Conservation (phyloP, 1,140 invertebrate genomes). For the Drosophila pandora region DNA sequence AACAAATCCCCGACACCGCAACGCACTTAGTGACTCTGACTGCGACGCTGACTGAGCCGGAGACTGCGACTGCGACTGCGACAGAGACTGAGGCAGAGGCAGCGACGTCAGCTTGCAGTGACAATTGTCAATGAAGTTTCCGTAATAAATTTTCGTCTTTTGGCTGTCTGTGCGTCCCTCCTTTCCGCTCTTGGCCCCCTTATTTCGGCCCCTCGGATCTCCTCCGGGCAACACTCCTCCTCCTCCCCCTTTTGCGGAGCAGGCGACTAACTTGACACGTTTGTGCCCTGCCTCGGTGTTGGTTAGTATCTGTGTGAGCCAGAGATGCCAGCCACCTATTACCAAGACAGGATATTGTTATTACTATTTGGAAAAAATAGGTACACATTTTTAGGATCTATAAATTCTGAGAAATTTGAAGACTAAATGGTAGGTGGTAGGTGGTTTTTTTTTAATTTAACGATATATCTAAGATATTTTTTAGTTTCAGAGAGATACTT, state of each 20-base stretch:
- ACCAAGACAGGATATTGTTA: conserved; percentile 7
- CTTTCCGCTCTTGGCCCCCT: background rate
- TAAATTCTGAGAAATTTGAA: background rate
- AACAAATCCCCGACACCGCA: conserved; percentile 78
- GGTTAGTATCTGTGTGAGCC: conserved; percentile 3
- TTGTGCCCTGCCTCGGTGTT: conserved; percentile 23
- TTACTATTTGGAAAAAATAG: too few relatives aligned
- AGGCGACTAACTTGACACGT: conserved; percentile 59
- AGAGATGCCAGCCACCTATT: conserved; percentile 15
- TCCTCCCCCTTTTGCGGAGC: conserved; percentile 14
- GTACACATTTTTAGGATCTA: background rate
- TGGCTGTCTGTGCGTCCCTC: conserved; percentile 46
- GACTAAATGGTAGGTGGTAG: too few relatives aligned
- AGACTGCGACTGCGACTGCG: conserved; percentile 16
- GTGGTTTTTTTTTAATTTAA: too few relatives aligned
- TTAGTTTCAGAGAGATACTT: too few relatives aligned
- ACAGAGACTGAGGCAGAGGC: conserved; percentile 28
- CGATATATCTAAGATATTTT: background rate
- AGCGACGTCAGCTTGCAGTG: conserved; percentile 74
- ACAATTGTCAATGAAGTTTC: conserved; percentile 81
- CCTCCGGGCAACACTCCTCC: conserved; percentile 31
- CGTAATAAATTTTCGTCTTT: conserved; percentile 81
- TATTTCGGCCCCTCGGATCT: conserved; percentile 4
- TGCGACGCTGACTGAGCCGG: conserved; percentile 21
- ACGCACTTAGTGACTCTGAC: conserved; percentile 62